Conservation (phyloP, 2,888 invertebrate species). For the Phorcus lineatus region DNA sequence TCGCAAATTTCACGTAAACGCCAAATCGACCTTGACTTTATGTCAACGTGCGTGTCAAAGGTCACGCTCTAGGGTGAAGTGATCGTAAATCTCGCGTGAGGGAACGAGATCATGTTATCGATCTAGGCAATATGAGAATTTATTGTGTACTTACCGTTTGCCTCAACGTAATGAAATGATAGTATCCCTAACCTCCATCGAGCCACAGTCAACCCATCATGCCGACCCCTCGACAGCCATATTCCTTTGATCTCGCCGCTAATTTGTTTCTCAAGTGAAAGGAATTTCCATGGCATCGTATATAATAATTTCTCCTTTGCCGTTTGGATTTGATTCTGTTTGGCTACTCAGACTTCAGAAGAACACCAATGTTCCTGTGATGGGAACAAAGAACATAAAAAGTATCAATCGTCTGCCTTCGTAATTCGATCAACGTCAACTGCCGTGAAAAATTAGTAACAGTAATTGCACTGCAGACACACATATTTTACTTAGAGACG, state of each 20-base stretch:
- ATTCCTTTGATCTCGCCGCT: not conserved
- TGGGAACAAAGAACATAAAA: no score
- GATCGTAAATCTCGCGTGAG: constrained; percentile 4
- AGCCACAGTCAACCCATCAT: not conserved
- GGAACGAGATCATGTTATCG: not conserved
- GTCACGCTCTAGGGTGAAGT: not conserved
- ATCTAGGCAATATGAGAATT: not conserved
- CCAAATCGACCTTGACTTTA: not conserved
- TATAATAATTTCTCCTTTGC: not conserved
- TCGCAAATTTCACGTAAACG: not conserved
- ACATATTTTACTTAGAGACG: no score
- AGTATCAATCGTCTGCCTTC: no score
- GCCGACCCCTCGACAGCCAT: not conserved
- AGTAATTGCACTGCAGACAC: no score
- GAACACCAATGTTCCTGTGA: not conserved
- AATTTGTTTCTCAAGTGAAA: not conserved
- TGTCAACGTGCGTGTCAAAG: not conserved
- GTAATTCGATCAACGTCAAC: no score
- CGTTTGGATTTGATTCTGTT: not conserved
- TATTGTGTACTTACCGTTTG: not conserved
- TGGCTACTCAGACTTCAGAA: not conserved
- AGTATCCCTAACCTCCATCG: not conserved
- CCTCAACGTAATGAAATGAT: not conserved
- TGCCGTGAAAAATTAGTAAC: no score
- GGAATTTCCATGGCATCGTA: not conserved